Base-by-base conservation (phyloP, 2,797 vertebrate species). In the Tachyglossus aculeatus region DNA sequence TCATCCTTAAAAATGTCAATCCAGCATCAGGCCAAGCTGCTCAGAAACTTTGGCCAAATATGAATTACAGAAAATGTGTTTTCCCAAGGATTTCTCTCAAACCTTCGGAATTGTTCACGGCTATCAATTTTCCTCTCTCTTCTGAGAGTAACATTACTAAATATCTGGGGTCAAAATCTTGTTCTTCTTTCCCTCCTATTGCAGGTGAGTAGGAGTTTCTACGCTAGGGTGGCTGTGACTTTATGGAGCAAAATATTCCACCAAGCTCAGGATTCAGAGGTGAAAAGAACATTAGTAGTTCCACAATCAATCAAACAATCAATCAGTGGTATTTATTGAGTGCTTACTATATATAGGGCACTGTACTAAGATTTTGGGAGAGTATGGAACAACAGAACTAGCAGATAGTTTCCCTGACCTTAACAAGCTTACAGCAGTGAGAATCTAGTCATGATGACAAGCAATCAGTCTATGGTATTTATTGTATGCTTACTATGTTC, bases 1-100 rank as follows among this genome's bases (percentile, higher is more conserved):
- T 80, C 19, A 64, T 62, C 29, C 73, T 57, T 64, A 44, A 44
- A 77, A 19, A 77, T 71, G 31, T 81, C 9, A 66, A 25, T 37
- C 25, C 60, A 68, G n/a, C 9, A 33, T n/a, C n/a, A n/a, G n/a
- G n/a, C n/a, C n/a, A n/a, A n/a, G n/a, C n/a, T n/a, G n/a, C n/a
- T n/a, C n/a, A n/a, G n/a, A n/a, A n/a, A n/a, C n/a, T n/a, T n/a
- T n/a, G n/a, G n/a, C n/a, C n/a, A n/a, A n/a, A n/a, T n/a, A n/a
- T n/a, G n/a, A n/a, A n/a, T n/a, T n/a, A n/a, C n/a, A n/a, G 15
- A 38, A n/a, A 31, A 10, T 43, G 21, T 55, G 57, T 44, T 18
- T 53, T 40, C 6, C 11, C 44, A 34, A 39, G 32, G 62, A 50
- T n/a, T 18, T 51, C 36, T 70, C 59, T 43, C 67, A 22, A 12